Conservation (phyloP, 2,797 vertebrate species). For the Coluber constrictor region DNA sequence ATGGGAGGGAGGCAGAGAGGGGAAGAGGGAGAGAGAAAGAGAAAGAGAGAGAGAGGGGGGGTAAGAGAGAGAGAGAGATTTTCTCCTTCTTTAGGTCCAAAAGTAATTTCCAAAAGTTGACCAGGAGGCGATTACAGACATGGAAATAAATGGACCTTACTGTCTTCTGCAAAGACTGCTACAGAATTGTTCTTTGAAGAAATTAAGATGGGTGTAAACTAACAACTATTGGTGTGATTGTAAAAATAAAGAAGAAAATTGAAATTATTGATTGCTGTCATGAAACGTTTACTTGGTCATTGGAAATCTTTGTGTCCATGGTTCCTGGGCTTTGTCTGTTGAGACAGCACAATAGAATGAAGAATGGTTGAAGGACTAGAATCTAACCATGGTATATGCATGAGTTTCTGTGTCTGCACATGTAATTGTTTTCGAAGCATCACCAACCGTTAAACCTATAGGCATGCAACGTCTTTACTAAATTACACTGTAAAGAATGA, state of each 20-base stretch:
- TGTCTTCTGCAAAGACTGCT: background rate
- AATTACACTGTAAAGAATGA: background rate
- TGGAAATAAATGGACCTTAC: background rate
- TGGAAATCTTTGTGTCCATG: background rate
- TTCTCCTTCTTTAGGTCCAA: no score
- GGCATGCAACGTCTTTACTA: background rate
- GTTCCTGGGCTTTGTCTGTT: background rate
- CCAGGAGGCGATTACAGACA: background rate
- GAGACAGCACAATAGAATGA: background rate
- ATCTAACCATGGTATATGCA: background rate
- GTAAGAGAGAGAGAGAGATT: no score
- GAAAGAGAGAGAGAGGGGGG: accelerated
- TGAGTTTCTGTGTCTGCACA: background rate
- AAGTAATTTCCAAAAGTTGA: no score
- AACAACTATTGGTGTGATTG: background rate
- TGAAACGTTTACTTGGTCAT: background rate
- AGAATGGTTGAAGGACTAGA: background rate
- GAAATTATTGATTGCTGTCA: background rate
- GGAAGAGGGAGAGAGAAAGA: no score
- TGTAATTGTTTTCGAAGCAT: background rate
- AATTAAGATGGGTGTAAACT: no score
- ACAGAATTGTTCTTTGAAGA: background rate
- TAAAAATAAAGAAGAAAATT: background rate
- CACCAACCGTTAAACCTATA: background rate
- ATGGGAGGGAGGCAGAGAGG: no score